Percentiles rank a stretch among this genome's conserved stretches.
Conservation (phyloP, 2,797 vertebrate genomes). For the Menidia menidia region DNA sequence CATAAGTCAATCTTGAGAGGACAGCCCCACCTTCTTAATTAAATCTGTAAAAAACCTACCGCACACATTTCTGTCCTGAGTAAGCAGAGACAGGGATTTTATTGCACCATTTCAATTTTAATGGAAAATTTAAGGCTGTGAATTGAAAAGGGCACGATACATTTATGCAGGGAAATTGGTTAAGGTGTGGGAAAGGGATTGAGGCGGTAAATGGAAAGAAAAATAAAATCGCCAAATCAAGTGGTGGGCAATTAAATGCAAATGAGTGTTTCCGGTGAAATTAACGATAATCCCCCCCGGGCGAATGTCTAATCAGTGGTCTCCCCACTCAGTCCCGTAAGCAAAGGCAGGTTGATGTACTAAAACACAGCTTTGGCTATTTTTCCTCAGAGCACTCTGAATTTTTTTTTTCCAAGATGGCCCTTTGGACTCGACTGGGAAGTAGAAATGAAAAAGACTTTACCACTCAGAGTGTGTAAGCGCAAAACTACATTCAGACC, state of each 20-base stretch:
- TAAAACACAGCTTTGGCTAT: conserved; percentile 60
- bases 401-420: conserved; percentile 47
- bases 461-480: conserved; percentile 15
- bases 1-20: conserved; percentile 41
- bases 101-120: conserved; percentile 70
- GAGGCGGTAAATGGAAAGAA: conserved; percentile 49
- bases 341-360: conserved; percentile 68
- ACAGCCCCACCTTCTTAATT: conserved; percentile 49
- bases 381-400: conserved; percentile 50
- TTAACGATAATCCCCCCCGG: conserved; percentile 61
- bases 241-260: conserved; percentile 69
- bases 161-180: conserved; percentile 66
- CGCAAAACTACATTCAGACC: conserved; percentile 28
- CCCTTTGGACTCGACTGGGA: conserved; percentile 53
- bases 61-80: conserved; percentile 49
- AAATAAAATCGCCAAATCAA: conserved; percentile 61
- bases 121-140: conserved; percentile 76
- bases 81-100: conserved; percentile 56
- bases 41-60: conserved; percentile 53
- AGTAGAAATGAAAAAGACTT: conserved; percentile 44
- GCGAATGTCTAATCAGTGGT: conserved; percentile 72
- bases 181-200: conserved; percentile 34
- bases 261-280: conserved; percentile 74
- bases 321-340: conserved; percentile 60
- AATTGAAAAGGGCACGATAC: conserved; percentile 73